Conservation (phyloP, 2,888 invertebrate genomes). For the Lasioglossum pauxillum region DNA sequence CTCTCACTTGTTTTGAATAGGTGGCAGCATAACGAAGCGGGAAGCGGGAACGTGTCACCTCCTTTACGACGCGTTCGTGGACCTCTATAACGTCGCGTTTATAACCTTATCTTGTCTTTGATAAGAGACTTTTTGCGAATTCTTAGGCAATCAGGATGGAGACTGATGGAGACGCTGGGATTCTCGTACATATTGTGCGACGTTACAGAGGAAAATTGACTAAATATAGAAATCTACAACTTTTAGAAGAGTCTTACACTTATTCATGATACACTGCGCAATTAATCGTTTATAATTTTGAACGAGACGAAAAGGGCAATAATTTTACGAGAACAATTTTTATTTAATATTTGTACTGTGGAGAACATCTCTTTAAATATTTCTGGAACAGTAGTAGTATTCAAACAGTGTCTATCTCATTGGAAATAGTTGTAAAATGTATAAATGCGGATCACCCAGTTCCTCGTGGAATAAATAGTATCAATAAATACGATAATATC, state of each 20-base stretch:
- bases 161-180: background rate
- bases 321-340: conserved; percentile 7
- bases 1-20: conserved; percentile 10
- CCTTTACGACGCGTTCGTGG: background rate
- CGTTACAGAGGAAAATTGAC: background rate
- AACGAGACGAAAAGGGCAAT: background rate
- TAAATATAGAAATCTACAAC: too few relatives aligned
- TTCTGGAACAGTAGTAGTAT: background rate
- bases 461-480: background rate
- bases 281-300: too few relatives aligned
- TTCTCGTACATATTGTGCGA: background rate
- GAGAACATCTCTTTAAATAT: background rate
- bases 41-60: background rate
- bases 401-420: background rate
- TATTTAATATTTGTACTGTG: background rate
- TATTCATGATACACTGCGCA: too few relatives aligned
- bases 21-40: background rate
- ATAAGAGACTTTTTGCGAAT: background rate
- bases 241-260: too few relatives aligned
- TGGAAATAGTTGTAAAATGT: conserved; percentile 9
- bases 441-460: conserved; percentile 6
- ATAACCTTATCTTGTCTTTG: background rate
- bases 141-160: background rate
- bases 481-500: conserved; percentile 7
- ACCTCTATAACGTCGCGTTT: background rate